A percentile compares a stretch with the other conserved stretches of the same genome.
Conservation (phyloP, 2,797 vertebrate species). For the Sebastolobus alascanus region DNA sequence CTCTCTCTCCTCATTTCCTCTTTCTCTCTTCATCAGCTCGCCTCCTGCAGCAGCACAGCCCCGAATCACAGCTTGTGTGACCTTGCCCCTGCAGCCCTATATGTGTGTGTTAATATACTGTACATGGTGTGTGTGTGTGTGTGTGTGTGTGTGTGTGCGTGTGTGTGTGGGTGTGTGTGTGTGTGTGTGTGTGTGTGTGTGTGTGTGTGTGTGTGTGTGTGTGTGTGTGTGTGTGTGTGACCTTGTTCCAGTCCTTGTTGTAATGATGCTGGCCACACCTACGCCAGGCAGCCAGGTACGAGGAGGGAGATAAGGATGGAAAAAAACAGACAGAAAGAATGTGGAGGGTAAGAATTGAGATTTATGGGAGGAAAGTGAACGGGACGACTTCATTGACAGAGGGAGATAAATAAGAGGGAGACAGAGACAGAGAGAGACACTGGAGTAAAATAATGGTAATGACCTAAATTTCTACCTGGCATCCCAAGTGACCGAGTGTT, state of each 20-base stretch:
- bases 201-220: slow-evolving; percentile 9
- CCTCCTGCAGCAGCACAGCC: slow-evolving; percentile 41
- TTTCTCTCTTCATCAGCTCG: slow-evolving; percentile 28
- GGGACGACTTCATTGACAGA: slow-evolving; percentile 10
- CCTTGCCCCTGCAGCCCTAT: slow-evolving; percentile 60
- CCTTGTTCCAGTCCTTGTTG: slow-evolving; percentile 62
- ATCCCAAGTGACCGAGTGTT: slow-evolving; percentile 27
- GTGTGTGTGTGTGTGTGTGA: slow-evolving; percentile 47
- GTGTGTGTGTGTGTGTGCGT: slow-evolving; percentile 13
- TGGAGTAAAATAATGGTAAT: slow-evolving; percentile 33
- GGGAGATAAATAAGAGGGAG: slow-evolving; percentile 4
- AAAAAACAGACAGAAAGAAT: slow-evolving; percentile 3
- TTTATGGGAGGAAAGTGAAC: slow-evolving; percentile 24
- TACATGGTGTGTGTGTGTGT: not conserved
- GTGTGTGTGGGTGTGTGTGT: slow-evolving; percentile 6
- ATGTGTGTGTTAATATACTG: not conserved
- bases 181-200: slow-evolving; percentile 22
- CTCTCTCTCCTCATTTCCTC: slow-evolving; percentile 44
- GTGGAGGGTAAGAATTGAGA: not conserved
- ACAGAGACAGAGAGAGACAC: not conserved
- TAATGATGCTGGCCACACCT: slow-evolving; percentile 57
- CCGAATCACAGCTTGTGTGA: slow-evolving; percentile 59
- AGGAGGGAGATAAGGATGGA: slow-evolving; percentile 5
- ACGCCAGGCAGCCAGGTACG: slow-evolving; percentile 43
- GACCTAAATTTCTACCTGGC: slow-evolving; percentile 47